phyloP scores from a whole-genome alignment of 1,140 invertebrate species.

The Zophobas atratus region DNA sequence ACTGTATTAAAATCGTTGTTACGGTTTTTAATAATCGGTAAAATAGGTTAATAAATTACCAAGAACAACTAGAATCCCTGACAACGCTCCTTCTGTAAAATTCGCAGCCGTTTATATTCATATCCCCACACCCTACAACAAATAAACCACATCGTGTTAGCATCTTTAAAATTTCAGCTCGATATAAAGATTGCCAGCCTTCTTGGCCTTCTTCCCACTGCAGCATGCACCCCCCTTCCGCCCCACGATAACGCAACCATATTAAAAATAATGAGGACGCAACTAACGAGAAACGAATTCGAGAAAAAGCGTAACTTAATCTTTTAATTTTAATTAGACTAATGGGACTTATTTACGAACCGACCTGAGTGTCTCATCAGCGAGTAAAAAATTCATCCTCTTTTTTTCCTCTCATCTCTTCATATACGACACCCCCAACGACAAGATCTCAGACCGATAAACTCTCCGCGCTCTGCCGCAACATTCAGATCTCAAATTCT shows the following conservation, averaged over 20 bases:
- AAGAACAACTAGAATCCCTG: too few species aligned
- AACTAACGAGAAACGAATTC: conserved; percentile 35
- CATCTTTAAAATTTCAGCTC: too few species aligned
- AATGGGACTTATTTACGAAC: conserved; percentile 28
- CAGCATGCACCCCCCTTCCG: too few species aligned
- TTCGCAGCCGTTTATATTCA: too few species aligned
- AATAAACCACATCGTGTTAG: too few species aligned
- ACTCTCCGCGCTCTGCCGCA: conserved; percentile 24
- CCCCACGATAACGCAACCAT: neutral
- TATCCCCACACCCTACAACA: too few species aligned
- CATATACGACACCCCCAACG: conserved; percentile 6
- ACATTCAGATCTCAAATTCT: conserved; percentile 37
- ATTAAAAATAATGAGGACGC: conserved; percentile 36
- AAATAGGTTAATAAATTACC: too few species aligned
- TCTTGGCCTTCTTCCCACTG: too few species aligned
- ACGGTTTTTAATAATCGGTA: too few species aligned
- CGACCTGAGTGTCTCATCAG: conserved; percentile 1
- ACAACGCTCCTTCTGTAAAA: too few species aligned
- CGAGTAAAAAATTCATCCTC: conserved; percentile 1
- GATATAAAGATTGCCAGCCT: too few species aligned
- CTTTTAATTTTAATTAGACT: conserved; percentile 38
- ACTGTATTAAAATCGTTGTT: too few species aligned
- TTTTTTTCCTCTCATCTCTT: neutral
- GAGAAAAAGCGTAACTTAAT: conserved; percentile 29
- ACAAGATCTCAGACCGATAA: conserved; percentile 24